These are phyloP conservation scores for Drosophila colorata DNA, from an alignment of 2,888 invertebrate species.

Conservation along the genomic window DNA sequence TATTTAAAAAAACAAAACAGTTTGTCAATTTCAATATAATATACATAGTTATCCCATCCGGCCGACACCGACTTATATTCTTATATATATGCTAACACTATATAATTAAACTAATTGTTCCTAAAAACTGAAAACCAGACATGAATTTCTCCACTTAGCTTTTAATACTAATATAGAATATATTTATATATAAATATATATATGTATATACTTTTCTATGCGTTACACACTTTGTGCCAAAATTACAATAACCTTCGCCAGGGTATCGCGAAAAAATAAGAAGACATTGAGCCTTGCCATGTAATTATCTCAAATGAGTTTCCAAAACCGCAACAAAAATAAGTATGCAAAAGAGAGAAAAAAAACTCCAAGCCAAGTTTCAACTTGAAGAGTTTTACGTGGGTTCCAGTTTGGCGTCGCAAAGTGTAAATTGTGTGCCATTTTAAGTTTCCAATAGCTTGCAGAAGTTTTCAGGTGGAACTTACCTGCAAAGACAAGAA, in stretches of 20 bases:
- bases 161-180: too few species aligned
- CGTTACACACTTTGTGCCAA: not conserved
- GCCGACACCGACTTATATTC: too few species aligned
- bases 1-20: too few species aligned
- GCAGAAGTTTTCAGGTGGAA: constrained; percentile 40
- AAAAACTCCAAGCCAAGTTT: constrained; percentile 15
- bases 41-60: too few species aligned
- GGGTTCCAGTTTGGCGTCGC: constrained; percentile 5
- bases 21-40: too few species aligned
- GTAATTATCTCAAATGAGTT: constrained; percentile 76
- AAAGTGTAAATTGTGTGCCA: constrained; percentile 1
- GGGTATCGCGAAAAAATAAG: constrained; percentile 7
- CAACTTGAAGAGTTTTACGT: constrained; percentile 18
- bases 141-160: too few species aligned
- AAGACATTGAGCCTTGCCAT: constrained; percentile 34
- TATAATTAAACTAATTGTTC: too few species aligned
- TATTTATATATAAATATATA: too few species aligned
- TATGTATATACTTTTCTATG: too few species aligned
- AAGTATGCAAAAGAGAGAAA: constrained; percentile 8
- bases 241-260: not conserved
- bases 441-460: constrained; percentile 21
- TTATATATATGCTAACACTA: too few species aligned
- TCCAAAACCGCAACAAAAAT: constrained; percentile 51
- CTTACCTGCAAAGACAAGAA: constrained; percentile 64
- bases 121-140: too few species aligned